These are phyloP conservation scores for Chelonia mydas DNA, from an alignment of 2,797 vertebrate species.

Conservation along the genomic window DNA sequence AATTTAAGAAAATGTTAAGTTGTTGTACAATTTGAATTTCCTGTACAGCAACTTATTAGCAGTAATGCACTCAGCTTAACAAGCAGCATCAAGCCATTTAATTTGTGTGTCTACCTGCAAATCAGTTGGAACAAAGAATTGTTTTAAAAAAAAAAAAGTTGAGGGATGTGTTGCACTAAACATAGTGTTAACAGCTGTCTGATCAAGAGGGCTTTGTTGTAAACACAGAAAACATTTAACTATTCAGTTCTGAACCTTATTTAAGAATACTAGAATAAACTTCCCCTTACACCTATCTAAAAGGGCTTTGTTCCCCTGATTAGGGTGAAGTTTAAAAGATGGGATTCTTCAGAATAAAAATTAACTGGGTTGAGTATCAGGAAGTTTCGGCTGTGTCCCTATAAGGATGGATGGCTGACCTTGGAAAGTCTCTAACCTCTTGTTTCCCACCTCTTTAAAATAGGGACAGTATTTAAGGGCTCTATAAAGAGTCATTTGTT, in stretches of 20 bases:
- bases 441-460: background rate
- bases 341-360: background rate
- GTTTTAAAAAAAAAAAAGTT: background rate
- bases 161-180: background rate
- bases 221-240: constrained; percentile 4
- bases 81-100: background rate
- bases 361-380: background rate
- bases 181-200: background rate
- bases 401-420: background rate
- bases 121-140: background rate
- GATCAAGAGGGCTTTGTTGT: background rate
- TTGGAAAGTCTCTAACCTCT: background rate
- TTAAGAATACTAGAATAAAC: background rate
- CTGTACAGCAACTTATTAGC: background rate
- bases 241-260: background rate
- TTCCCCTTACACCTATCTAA: background rate
- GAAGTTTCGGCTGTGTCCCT: background rate
- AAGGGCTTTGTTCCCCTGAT: constrained; percentile 41
- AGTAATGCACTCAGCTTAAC: background rate
- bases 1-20: background rate
- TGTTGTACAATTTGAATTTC: background rate
- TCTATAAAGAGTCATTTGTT: background rate
- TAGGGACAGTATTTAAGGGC: background rate
- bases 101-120: background rate
- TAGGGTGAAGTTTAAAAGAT: constrained; percentile 4